phyloP scores from a whole-genome alignment of 2,797 vertebrate species.

The Avahi laniger region DNA sequence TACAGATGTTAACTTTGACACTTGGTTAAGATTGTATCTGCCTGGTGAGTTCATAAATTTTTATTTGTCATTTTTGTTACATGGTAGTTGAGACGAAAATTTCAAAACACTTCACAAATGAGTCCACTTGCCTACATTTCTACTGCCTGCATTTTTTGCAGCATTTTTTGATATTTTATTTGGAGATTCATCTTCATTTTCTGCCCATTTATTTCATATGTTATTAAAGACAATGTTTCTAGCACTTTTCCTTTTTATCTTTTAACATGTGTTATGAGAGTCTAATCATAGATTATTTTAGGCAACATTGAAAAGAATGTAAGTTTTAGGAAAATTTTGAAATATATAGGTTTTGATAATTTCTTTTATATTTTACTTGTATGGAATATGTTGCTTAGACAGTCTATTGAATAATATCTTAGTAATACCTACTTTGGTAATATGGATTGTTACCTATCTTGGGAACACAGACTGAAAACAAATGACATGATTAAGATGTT shows the following conservation, averaged over 20 bases:
- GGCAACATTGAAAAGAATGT: background rate
- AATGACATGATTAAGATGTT: background rate
- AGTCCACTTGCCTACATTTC: background rate
- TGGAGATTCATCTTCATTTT: background rate
- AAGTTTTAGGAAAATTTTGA: background rate
- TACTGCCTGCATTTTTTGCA: background rate
- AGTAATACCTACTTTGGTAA: background rate
- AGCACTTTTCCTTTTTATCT: background rate
- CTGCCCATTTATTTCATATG: background rate
- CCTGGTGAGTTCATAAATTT: background rate
- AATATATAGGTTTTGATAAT: background rate
- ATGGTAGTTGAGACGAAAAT: background rate
- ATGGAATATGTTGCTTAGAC: background rate
- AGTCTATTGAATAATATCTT: background rate
- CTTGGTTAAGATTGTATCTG: background rate
- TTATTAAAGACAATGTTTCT: background rate
- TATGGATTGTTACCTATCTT: background rate
- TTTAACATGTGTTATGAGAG: background rate
- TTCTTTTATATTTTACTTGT: background rate
- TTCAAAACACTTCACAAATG: conserved; percentile 12
- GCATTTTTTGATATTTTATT: background rate
- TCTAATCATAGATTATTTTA: background rate
- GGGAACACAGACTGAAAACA: background rate
- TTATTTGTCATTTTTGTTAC: background rate
- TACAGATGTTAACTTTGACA: background rate